Evolutionary conservation across 2,888 invertebrate species (phyloP).

Genomic region (Pollenia angustigena): DNA sequence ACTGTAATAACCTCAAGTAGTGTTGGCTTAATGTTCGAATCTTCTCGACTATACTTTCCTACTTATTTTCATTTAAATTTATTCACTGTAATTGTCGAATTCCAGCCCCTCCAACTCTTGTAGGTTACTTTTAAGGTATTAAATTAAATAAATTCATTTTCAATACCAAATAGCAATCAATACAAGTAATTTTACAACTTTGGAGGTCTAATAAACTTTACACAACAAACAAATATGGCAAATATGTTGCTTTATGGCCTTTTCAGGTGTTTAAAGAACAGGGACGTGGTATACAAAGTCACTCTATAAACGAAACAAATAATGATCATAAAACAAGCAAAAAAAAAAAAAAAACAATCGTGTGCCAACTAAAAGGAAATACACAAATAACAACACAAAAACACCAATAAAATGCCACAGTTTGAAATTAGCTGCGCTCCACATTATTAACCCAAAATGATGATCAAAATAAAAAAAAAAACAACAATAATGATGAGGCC

Average conservation of each 20-base stretch:
- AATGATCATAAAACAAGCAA: slow-evolving; percentile 56
- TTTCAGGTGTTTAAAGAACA: slow-evolving; percentile 45
- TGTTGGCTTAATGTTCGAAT: too few species aligned
- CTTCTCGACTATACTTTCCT: too few species aligned
- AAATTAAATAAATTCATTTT: slow-evolving; percentile 30
- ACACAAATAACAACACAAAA: slow-evolving; percentile 51
- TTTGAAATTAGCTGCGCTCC: slow-evolving; percentile 78
- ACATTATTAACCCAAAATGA: slow-evolving; percentile 79
- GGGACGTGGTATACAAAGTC: slow-evolving; percentile 30
- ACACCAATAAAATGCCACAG: slow-evolving; percentile 68
- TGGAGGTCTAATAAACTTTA: slow-evolving; percentile 55
- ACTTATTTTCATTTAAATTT: too few species aligned
- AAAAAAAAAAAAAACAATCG: slow-evolving; percentile 74
- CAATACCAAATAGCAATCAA: slow-evolving; percentile 37
- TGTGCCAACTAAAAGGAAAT: slow-evolving; percentile 77
- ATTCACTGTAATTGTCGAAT: not conserved
- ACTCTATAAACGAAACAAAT: slow-evolving; percentile 53
- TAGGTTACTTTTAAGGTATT: not conserved
- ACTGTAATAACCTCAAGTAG: too few species aligned
- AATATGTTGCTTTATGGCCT: slow-evolving; percentile 46
- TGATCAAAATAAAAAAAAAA: slow-evolving; percentile 17
- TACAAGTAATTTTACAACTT: slow-evolving; percentile 47
- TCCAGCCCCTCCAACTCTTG: not conserved
- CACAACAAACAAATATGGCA: slow-evolving; percentile 7
- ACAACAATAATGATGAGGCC: not conserved